A percentile compares a stretch with the other conserved stretches of the same genome.
Conservation (phyloP, 1,140 invertebrate species). For the Brachystomella parvula region DNA sequence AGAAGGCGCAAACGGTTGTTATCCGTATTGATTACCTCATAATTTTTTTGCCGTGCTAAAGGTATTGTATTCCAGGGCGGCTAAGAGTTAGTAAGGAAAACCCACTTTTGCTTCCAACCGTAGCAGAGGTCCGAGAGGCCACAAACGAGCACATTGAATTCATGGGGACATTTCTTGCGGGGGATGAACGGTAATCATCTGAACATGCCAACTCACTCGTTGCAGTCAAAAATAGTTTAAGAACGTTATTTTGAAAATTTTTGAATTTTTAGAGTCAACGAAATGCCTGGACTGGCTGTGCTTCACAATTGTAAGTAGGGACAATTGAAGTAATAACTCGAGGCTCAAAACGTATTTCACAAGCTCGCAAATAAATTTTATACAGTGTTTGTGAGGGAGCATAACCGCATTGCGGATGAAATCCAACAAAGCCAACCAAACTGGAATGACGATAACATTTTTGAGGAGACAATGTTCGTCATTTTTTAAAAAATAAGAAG, state of each 20-base stretch:
- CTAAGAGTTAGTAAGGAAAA: constrained; percentile 13
- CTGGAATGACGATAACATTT: constrained; percentile 27
- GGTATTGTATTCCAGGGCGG: no score
- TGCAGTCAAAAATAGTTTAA: neutral
- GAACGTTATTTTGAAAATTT: no score
- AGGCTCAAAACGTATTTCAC: neutral
- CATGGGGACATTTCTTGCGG: constrained; percentile 31
- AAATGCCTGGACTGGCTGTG: constrained; percentile 34
- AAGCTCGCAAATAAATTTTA: constrained; percentile 1
- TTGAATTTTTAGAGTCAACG: constrained; percentile 22
- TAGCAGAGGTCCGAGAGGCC: constrained; percentile 16
- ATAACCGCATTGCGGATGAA: constrained; percentile 33
- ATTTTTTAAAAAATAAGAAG: no score
- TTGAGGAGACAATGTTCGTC: constrained; percentile 20
- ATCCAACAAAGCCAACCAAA: constrained; percentile 11
- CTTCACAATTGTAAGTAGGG: constrained; percentile 34
- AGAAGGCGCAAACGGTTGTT: constrained; percentile 43
- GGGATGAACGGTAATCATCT: constrained; percentile 27
- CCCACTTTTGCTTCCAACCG: constrained; percentile 23
- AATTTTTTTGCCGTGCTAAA: no score
- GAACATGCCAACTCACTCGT: neutral
- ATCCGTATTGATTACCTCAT: no score
- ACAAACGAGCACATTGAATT: constrained; percentile 16
- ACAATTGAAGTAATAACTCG: no score
- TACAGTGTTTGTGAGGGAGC: constrained; percentile 33